A percentile compares a stretch with the other conserved stretches of the same genome.
phyloP scores from a whole-genome alignment of 2,888 invertebrate genomes.

The Himalopsyche kuldschensis region DNA sequence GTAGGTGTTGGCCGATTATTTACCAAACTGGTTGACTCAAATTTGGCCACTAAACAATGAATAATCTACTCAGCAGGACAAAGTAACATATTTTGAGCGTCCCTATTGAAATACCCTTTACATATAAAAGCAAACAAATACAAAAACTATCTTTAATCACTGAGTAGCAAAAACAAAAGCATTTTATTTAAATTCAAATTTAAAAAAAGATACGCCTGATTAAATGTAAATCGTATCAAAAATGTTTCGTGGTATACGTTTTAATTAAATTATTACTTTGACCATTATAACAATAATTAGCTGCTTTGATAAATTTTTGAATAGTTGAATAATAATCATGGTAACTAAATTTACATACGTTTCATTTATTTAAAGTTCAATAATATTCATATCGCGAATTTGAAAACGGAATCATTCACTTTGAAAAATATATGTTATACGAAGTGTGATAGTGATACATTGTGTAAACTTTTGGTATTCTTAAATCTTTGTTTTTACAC shows the following conservation, averaged over 20 bases:
- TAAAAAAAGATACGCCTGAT: not conserved
- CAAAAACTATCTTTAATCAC: not conserved
- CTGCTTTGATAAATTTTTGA: not conserved
- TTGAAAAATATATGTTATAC: no score
- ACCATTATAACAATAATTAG: not conserved
- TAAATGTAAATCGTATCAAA: not conserved
- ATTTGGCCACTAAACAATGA: no score
- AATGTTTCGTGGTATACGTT: not conserved
- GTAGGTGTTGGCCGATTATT: no score
- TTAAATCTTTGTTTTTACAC: no score
- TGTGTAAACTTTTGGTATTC: no score
- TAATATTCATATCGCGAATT: not conserved
- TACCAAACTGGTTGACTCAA: no score
- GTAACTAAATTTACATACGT: not conserved
- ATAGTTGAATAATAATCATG: not conserved
- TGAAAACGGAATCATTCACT: no score
- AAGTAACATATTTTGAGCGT: no score
- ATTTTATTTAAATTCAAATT: not conserved
- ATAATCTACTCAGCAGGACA: no score
- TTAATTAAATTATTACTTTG: not conserved
- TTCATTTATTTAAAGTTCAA: not conserved
- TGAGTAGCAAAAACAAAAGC: not conserved
- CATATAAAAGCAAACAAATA: not conserved
- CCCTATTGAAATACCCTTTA: no score
- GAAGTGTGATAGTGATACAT: no score